Evolutionary conservation across 2,797 vertebrate species (phyloP), one percentile per base, ranked within the genome.

Genomic region (Gallirallus australis): DNA sequence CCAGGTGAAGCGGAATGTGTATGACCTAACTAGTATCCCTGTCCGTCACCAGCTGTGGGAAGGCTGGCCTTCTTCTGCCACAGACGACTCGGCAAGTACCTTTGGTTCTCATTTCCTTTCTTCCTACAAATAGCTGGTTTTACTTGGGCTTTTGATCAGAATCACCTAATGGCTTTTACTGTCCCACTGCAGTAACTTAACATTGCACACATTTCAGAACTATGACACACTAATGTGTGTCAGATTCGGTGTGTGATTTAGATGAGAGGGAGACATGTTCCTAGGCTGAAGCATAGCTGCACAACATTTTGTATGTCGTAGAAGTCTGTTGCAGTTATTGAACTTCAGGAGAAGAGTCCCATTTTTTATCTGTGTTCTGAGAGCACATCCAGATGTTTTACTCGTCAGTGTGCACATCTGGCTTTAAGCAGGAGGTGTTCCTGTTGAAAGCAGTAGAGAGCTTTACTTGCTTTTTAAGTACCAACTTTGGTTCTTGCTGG

Each of bases 41-140:
- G 99, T 99, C 86, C 99, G 99, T 65, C 99, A 99, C 98, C 99
- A 99, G 91, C 89, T 99, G 81, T 99, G 99, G 99, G 99, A 99
- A 39, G 99, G 99, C 75, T 99, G 99, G 99, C 99, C 99, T 19
- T n/a, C 98, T 39, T 98, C 99, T 96, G 99, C 99, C 59, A 98
- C 98, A 45, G 99, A 99, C 6, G 99, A 99, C 96, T 99, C 99
- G 4, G 99, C 99, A 98, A 99, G 99, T 97, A 57, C 72, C 80
- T 85, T 81, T 93, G 95, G 93, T 97, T 97, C 95, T 91, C 93
- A 48, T 95, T 92, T 83, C 77, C 93, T 96, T 97, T 97, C 94
- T 98, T 93, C 97, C 97, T 95, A 82, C 87, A 96, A 97, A 94
- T 94, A 96, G 96, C 97, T 98, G 97, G 97, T 98, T 98, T 98